phyloP scores from a whole-genome alignment of 30 jellyfish, hydroid and myxozoan species.

The Mastigias papua region DNA sequence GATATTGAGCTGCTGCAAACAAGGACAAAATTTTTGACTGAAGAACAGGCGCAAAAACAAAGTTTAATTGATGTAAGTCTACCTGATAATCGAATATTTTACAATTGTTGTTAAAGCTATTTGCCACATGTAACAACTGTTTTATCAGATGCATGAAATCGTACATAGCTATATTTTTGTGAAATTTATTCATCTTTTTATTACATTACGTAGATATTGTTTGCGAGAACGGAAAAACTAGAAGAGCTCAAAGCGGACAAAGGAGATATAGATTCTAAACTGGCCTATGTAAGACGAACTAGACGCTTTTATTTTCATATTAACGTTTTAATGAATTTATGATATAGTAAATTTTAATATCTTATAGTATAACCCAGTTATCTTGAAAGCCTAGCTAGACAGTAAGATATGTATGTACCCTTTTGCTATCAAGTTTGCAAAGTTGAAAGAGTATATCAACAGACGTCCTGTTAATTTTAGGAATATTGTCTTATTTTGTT shows the following conservation, averaged over 20 bases:
- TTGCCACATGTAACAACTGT: background rate
- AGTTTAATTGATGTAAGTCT: constrained; percentile 40
- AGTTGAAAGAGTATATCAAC: no score
- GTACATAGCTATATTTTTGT: background rate
- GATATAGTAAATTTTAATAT: no score
- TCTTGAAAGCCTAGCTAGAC: no score
- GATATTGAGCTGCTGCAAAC: constrained; percentile 48
- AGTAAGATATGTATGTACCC: no score
- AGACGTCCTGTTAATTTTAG: no score
- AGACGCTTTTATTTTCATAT: background rate
- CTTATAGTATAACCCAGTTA: no score
- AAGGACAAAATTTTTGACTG: constrained; percentile 48
- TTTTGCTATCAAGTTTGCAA: no score
- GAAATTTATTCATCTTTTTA: background rate
- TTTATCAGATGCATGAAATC: background rate
- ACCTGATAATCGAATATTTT: background rate
- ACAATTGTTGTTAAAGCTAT: background rate
- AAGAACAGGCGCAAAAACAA: constrained; percentile 52
- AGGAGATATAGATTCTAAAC: constrained; percentile 20
- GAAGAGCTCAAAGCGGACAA: constrained; percentile 53
- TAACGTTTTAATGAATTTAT: no score
- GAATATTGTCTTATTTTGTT: no score
- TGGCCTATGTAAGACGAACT: background rate
- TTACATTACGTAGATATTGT: constrained; percentile 12
- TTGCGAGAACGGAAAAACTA: constrained; percentile 13